Percentiles rank a stretch among this genome's conserved stretches.
These are phyloP conservation scores for Spinus pinus DNA, from an alignment of 2,797 vertebrate species.

Conservation along the genomic window DNA sequence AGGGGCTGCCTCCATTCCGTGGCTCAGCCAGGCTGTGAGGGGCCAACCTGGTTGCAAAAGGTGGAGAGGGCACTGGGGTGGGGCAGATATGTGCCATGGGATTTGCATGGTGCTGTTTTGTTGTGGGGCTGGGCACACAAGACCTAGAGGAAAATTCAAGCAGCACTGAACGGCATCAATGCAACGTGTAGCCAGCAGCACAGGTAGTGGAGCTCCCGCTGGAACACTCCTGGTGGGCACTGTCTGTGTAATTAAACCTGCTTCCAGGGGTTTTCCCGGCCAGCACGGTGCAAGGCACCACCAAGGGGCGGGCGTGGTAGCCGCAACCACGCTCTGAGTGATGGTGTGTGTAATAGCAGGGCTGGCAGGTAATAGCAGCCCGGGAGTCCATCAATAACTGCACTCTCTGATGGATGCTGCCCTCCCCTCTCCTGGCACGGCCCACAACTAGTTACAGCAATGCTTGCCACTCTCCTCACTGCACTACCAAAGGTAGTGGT, in stretches of 20 bases:
- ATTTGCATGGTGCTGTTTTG: not conserved
- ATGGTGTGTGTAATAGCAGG: constrained; percentile 19
- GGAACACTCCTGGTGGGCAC: not conserved
- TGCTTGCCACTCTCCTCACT: not conserved
- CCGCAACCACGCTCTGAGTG: not conserved
- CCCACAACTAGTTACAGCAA: not conserved
- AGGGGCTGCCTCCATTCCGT: not conserved
- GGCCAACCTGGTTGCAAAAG: fast-evolving
- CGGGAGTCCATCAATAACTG: constrained; percentile 9
- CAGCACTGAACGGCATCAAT: not conserved
- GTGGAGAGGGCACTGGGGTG: not conserved
- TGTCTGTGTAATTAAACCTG: not conserved
- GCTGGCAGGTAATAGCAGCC: constrained; percentile 18
- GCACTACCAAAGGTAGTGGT: fast-evolving
- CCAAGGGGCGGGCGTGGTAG: not conserved
- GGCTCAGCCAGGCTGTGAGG: not conserved
- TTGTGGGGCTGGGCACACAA: not conserved
- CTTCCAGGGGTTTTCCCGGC: not conserved
- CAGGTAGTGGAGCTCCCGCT: not conserved
- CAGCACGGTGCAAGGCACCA: fast-evolving
- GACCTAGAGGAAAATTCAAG: not conserved
- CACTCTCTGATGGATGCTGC: not conserved
- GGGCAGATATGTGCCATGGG: fast-evolving
- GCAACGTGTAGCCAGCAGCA: not conserved
- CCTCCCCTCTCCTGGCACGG: not conserved